Evolutionary conservation across 2,113 vertebrate genomes (phyloP).

Genomic region (Nesoenas mayeri): DNA sequence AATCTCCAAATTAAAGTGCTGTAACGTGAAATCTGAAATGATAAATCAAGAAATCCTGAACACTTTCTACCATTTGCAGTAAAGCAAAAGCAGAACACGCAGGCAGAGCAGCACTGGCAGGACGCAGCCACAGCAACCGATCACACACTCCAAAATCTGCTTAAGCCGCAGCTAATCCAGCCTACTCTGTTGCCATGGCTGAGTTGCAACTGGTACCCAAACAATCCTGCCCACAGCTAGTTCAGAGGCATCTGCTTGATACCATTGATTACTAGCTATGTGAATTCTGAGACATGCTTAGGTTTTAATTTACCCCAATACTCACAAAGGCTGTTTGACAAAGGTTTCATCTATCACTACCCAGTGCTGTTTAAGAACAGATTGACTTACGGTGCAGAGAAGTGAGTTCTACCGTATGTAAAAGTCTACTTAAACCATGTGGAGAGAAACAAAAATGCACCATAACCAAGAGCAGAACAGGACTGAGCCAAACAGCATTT

Average conservation of each 20-base stretch:
- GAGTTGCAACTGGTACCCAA: slow-evolving; percentile 37
- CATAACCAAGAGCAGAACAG: not conserved
- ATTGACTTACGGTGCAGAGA: not conserved
- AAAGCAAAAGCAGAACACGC: not conserved
- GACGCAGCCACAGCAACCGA: slow-evolving; percentile 26
- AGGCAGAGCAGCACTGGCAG: slow-evolving; percentile 12
- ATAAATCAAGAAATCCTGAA: not conserved
- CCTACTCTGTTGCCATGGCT: slow-evolving; percentile 37
- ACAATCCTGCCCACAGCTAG: slow-evolving; percentile 33
- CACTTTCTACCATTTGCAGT: not conserved
- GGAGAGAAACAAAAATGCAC: not conserved
- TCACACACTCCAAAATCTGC: not conserved
- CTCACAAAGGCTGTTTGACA: not conserved
- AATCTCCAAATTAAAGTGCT: not conserved
- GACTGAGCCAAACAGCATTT: not conserved
- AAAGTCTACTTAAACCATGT: not conserved
- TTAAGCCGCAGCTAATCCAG: not conserved
- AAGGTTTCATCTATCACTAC: not conserved
- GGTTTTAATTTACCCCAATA: not conserved
- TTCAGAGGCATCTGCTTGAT: not conserved
- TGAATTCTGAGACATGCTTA: not conserved
- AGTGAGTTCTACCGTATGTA: not conserved
- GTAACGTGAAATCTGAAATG: not conserved
- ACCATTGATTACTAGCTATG: not conserved
- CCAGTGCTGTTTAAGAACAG: not conserved